Conservation (phyloP, 1,140 invertebrate genomes). For the Cecropterus lyciades region DNA sequence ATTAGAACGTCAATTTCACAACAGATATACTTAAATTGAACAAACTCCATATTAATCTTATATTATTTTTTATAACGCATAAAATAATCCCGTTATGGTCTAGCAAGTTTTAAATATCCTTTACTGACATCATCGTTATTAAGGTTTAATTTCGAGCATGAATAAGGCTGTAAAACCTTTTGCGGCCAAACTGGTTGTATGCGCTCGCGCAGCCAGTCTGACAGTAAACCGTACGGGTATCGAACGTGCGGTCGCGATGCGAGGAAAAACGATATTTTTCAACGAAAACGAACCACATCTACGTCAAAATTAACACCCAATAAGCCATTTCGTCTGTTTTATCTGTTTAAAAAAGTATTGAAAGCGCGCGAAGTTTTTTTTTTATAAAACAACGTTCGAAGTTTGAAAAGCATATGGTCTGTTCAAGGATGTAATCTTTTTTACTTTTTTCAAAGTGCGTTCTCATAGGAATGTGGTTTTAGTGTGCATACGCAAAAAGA, state of each 20-base stretch:
- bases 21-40: background rate
- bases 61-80: conserved; percentile 25
- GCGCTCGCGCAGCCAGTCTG: conserved; percentile 45
- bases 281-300: conserved; percentile 63
- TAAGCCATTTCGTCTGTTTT: conserved; percentile 23
- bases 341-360: conserved; percentile 12
- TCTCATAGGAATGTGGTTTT: conserved; percentile 67
- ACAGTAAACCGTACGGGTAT: conserved; percentile 56
- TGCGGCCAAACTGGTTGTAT: conserved; percentile 45
- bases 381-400: no score
- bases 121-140: conserved; percentile 59
- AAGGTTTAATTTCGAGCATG: conserved; percentile 47
- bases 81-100: conserved; percentile 59
- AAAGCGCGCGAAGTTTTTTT: conserved; percentile 32
- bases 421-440: conserved; percentile 71
- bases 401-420: conserved; percentile 52
- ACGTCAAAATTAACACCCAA: conserved; percentile 37
- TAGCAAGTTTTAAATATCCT: conserved; percentile 58
- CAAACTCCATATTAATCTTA: background rate
- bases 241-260: conserved; percentile 74
- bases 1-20: conserved; percentile 5
- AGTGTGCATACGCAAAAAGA: conserved; percentile 59
- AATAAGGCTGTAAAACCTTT: conserved; percentile 56
- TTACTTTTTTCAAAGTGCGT: conserved; percentile 47
- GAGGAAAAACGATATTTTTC: conserved; percentile 60